Percentiles rank a stretch among this genome's conserved stretches.
Evolutionary conservation across 2,113 vertebrate genomes (phyloP).

Genomic region (Mus pahari): DNA sequence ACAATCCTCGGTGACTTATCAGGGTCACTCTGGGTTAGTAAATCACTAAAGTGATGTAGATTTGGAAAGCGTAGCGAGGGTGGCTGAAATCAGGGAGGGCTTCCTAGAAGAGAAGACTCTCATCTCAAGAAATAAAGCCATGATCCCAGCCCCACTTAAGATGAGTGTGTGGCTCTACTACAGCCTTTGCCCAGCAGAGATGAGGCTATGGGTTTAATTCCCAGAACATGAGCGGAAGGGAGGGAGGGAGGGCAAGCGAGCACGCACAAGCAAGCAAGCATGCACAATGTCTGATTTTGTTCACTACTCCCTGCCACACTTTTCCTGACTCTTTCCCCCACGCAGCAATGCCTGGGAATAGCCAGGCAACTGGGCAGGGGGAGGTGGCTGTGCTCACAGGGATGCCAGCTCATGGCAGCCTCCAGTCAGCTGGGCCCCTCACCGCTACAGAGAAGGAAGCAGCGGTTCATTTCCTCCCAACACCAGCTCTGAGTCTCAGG

Average conservation of each 20-base stretch:
- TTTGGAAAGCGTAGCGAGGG: neutral
- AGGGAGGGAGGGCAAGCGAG: no score
- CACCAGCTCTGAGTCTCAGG: neutral
- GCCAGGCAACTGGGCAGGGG: neutral
- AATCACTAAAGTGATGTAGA: neutral
- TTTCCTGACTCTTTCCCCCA: neutral
- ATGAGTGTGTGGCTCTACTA: neutral
- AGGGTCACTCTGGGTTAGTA: neutral
- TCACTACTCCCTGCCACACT: neutral
- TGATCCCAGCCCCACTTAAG: neutral
- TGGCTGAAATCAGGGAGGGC: neutral
- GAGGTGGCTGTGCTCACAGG: no score
- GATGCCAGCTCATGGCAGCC: neutral
- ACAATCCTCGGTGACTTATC: neutral
- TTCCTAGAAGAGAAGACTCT: constrained; percentile 38
- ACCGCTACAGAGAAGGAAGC: neutral
- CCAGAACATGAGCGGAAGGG: neutral
- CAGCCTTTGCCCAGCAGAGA: neutral
- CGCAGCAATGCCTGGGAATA: neutral
- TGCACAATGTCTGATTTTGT: neutral
- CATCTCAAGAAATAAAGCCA: neutral
- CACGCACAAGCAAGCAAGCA: no score
- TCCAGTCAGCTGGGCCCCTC: neutral
- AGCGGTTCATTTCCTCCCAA: neutral
- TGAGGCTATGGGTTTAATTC: neutral